Percentiles rank a stretch among this genome's conserved stretches.
phyloP scores from a whole-genome alignment of 1,140 invertebrate genomes.

The Ptiloglossa arizonensis region DNA sequence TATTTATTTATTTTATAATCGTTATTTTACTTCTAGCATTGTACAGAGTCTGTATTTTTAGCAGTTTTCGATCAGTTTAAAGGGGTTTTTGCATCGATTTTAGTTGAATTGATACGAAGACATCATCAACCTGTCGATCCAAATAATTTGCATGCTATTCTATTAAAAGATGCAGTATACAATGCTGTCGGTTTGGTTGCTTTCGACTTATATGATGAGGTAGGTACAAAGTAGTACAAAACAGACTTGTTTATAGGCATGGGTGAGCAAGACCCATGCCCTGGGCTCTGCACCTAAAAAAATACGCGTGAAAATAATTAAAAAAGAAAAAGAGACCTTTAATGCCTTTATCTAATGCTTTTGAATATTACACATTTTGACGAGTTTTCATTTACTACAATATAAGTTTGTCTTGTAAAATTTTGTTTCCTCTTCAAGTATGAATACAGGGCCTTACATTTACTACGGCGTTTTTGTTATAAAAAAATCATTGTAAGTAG shows the following conservation, averaged over 20 bases:
- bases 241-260: too few relatives aligned
- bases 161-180: conserved; percentile 97
- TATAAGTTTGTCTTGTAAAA: neutral
- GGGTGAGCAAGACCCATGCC: too few relatives aligned
- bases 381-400: neutral
- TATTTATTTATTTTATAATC: conserved; percentile 50
- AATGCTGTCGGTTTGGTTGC: conserved; percentile 95
- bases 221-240: conserved; percentile 75
- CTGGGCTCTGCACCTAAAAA: too few relatives aligned
- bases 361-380: too few relatives aligned
- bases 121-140: conserved; percentile 85
- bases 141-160: conserved; percentile 88
- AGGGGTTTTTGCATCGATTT: conserved; percentile 86
- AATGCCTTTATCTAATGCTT: too few relatives aligned
- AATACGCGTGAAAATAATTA: too few relatives aligned
- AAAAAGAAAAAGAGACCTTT: too few relatives aligned
- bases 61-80: conserved; percentile 92
- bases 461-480: too few relatives aligned
- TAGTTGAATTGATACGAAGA: conserved; percentile 88
- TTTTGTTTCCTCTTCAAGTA: neutral
- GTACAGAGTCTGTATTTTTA: conserved; percentile 92
- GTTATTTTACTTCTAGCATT: conserved; percentile 85
- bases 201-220: conserved; percentile 95
- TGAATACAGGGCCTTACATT: neutral
- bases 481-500: neutral